These are phyloP conservation scores for Phaethornis superciliosus DNA, from an alignment of 2,113 vertebrate species.

Conservation along the genomic window DNA sequence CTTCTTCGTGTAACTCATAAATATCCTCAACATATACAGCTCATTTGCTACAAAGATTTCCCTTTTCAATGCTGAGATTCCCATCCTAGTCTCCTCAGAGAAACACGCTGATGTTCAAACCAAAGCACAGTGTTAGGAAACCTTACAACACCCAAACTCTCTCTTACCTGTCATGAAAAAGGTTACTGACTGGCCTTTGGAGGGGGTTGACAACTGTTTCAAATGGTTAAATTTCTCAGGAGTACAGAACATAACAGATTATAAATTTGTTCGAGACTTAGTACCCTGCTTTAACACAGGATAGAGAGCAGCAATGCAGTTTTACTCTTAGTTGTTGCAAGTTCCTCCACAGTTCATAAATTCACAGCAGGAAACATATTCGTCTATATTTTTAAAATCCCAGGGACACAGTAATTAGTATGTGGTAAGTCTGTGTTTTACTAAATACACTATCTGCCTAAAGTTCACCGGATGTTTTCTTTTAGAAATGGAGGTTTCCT, in stretches of 20 bases:
- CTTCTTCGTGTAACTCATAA: neutral
- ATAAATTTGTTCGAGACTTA: slow-evolving; percentile 39
- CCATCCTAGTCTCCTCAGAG: slow-evolving; percentile 62
- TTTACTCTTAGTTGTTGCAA: neutral
- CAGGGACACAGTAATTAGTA: neutral
- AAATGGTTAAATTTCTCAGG: neutral
- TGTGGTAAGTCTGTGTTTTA: neutral
- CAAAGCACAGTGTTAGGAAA: slow-evolving; percentile 7
- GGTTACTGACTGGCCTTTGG: slow-evolving; percentile 59
- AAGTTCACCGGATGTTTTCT: neutral
- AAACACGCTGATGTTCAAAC: slow-evolving; percentile 30
- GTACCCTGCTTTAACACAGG: neutral
- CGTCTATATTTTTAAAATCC: neutral
- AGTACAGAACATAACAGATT: slow-evolving; percentile 6
- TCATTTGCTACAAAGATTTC: slow-evolving; percentile 16
- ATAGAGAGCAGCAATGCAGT: neutral
- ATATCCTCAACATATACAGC: neutral
- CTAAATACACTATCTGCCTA: neutral
- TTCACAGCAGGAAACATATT: neutral
- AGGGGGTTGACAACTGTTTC: neutral
- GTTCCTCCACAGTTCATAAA: neutral
- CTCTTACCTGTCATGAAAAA: slow-evolving; percentile 58
- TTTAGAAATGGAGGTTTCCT: neutral
- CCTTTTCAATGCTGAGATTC: slow-evolving; percentile 53
- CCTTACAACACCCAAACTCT: slow-evolving; percentile 35